phyloP scores from a whole-genome alignment of 2,888 invertebrate genomes.

The Pyrochroa serraticornis region DNA sequence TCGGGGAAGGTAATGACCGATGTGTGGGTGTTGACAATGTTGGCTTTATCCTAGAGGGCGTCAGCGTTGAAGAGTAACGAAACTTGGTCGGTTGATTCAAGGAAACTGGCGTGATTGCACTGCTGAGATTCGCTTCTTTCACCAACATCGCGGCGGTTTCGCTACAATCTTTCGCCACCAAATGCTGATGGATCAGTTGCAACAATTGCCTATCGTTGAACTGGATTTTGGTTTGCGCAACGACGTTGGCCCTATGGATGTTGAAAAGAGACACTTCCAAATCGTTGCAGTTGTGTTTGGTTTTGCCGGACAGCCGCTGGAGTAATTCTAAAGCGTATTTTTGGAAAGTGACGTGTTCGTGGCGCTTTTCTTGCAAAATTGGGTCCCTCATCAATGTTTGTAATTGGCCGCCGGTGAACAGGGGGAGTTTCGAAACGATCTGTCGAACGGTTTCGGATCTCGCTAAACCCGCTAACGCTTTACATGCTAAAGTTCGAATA shows the following conservation, averaged over 20 bases:
- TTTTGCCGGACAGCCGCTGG: constrained; percentile 89
- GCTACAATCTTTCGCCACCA: constrained; percentile 74
- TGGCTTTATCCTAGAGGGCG: constrained; percentile 56
- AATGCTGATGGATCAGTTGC: constrained; percentile 89
- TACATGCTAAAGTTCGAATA: constrained; percentile 90
- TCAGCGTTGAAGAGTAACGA: constrained; percentile 59
- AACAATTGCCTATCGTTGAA: constrained; percentile 93
- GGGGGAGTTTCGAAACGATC: constrained; percentile 92
- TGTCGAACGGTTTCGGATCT: constrained; percentile 92
- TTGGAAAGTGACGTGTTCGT: constrained; percentile 95
- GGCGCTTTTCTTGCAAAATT: constrained; percentile 93
- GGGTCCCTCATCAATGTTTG: constrained; percentile 95
- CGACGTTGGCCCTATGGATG: constrained; percentile 91
- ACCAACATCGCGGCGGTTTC: constrained; percentile 77
- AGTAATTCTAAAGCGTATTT: constrained; percentile 90
- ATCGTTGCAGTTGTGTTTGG: constrained; percentile 78
- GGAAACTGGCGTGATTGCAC: constrained; percentile 58
- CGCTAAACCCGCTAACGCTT: constrained; percentile 90
- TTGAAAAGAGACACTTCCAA: constrained; percentile 87
- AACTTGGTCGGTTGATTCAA: constrained; percentile 56
- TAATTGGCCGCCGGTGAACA: constrained; percentile 91
- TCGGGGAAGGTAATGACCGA: constrained; percentile 15
- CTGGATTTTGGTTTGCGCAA: constrained; percentile 93
- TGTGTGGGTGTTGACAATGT: constrained; percentile 40
- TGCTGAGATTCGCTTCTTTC: constrained; percentile 75